Percentiles rank a stretch among this genome's conserved stretches.
phyloP scores from a whole-genome alignment of 2,888 invertebrate species.

The Drosophila conformis region DNA sequence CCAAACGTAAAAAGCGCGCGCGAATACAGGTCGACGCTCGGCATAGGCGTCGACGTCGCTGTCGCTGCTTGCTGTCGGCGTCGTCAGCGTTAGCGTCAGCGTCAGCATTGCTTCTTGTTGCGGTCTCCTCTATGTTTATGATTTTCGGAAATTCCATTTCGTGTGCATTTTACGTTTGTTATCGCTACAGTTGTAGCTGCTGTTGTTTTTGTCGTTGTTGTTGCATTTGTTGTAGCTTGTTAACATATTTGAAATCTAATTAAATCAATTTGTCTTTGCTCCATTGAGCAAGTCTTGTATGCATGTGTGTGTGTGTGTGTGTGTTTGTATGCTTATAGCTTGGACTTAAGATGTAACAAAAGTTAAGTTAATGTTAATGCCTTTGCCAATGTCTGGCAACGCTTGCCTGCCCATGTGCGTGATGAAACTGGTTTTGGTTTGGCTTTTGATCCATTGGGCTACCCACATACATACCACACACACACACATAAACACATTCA shows the following conservation, averaged over 20 bases:
- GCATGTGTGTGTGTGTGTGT: neutral
- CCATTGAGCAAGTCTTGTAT: slow-evolving; percentile 34
- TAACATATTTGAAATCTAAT: slow-evolving; percentile 64
- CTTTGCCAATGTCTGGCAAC: slow-evolving; percentile 48
- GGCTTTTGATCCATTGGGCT: slow-evolving; percentile 29
- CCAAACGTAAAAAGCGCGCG: slow-evolving; percentile 79
- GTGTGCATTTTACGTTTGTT: slow-evolving; percentile 61
- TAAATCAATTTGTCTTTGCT: slow-evolving; percentile 65
- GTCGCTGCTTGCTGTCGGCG: slow-evolving; percentile 2
- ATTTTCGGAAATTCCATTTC: slow-evolving; percentile 78
- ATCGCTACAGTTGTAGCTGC: slow-evolving; percentile 37
- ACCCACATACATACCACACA: slow-evolving; percentile 5
- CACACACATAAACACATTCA: neutral
- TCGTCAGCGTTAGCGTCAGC: slow-evolving; percentile 21
- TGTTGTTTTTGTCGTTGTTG: slow-evolving; percentile 27
- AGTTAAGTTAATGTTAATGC: slow-evolving; percentile 45
- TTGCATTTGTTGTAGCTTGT: slow-evolving; percentile 41
- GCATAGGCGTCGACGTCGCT: slow-evolving; percentile 48
- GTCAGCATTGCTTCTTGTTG: slow-evolving; percentile 52
- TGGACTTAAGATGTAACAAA: slow-evolving; percentile 34
- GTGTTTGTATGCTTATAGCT: neutral
- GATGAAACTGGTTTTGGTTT: slow-evolving; percentile 45
- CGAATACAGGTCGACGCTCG: slow-evolving; percentile 80
- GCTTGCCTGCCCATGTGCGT: slow-evolving; percentile 48
- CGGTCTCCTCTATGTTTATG: slow-evolving; percentile 64